These are phyloP conservation scores for Pasiphila rectangulata DNA, from an alignment of 2,888 invertebrate species.

Conservation along the genomic window DNA sequence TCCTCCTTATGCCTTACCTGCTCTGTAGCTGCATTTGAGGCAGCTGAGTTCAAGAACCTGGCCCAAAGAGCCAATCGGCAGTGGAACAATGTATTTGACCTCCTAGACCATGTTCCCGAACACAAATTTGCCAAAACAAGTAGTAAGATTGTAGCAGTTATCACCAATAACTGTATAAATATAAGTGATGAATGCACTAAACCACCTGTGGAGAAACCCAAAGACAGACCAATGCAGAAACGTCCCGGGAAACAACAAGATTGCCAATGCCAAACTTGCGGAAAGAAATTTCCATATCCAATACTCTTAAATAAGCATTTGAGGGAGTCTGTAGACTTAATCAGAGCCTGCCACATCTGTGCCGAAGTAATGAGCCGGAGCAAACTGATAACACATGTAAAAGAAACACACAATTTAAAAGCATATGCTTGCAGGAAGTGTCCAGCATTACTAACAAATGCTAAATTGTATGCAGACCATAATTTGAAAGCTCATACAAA, in stretches of 20 bases:
- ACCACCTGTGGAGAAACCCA: constrained; percentile 9
- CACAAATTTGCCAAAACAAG: constrained; percentile 16
- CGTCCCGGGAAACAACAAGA: constrained; percentile 28
- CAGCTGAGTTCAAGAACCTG: constrained; percentile 55
- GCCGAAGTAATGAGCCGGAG: constrained; percentile 55
- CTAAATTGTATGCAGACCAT: constrained; percentile 44
- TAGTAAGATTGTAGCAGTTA: constrained; percentile 41
- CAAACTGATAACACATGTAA: constrained; percentile 52
- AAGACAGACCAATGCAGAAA: constrained; percentile 21
- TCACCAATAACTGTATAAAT: constrained; percentile 44
- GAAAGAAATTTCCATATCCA: constrained; percentile 51
- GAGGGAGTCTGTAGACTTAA: constrained; percentile 55
- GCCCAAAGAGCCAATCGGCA: constrained; percentile 48
- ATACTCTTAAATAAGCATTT: constrained; percentile 56
- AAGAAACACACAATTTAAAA: constrained; percentile 39
- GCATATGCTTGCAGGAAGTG: constrained; percentile 59
- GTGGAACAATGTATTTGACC: constrained; percentile 52
- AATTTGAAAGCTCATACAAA: constrained; percentile 45
- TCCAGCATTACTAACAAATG: constrained; percentile 47
- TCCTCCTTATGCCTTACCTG: constrained; percentile 59
- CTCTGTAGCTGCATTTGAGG: constrained; percentile 49
- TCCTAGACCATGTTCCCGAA: constrained; percentile 46
- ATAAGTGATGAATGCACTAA: constrained; percentile 36
- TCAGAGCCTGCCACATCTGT: constrained; percentile 62
- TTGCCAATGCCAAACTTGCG: constrained; percentile 58